Evolutionary conservation across 2,113 vertebrate species (phyloP), one percentile per base, ranked within the genome.

Genomic region (Nothocercus julius): DNA sequence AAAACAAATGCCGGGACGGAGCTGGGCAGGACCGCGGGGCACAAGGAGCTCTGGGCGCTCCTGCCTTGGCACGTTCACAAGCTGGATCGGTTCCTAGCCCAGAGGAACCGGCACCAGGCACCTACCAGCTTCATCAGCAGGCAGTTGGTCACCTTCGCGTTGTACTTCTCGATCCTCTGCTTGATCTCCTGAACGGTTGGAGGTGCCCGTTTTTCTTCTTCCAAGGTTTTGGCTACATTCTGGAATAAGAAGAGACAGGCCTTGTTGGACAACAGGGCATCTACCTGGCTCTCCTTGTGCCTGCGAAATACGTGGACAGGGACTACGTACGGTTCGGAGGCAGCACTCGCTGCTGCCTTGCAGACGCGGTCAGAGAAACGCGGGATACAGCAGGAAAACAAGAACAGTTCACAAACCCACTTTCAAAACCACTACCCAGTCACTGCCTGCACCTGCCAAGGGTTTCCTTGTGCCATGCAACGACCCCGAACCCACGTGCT

Each of bases 101-200:
- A 34, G 40, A 19, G 87, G 9, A 75, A 56, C 4, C 61, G 44
- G 38, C 61, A 2, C 0, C 13, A 4, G 22, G 1, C 0, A 72
- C 97, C 68, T 94, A 99, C 99, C 99, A 99, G 96, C 54, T 98
- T 99, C 99, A 99, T 99, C 96, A 98, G 85, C 58, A 98, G 94
- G 96, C 98, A 99, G 95, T 99, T 98, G 2, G 98, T 98, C 63
- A 99, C 98, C 61, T 98, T 98, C 18, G 97, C 93, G 13, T 99
- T 99, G 94, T 99, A 99, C 85, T 97, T 98, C 4, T 99, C 98
- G 9, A 99, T 99, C 96, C 96, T 99, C 94, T 98, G 95, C 53
- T 90, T 97, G 96, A 99, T 97, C 88, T 99, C 99, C 94, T 99
- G 98, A 72, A 98, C 32, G 0, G 98, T 98, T 10, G 98, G 98